Base-by-base conservation (phyloP, 2,797 vertebrate genomes). In the Nasua narica region DNA sequence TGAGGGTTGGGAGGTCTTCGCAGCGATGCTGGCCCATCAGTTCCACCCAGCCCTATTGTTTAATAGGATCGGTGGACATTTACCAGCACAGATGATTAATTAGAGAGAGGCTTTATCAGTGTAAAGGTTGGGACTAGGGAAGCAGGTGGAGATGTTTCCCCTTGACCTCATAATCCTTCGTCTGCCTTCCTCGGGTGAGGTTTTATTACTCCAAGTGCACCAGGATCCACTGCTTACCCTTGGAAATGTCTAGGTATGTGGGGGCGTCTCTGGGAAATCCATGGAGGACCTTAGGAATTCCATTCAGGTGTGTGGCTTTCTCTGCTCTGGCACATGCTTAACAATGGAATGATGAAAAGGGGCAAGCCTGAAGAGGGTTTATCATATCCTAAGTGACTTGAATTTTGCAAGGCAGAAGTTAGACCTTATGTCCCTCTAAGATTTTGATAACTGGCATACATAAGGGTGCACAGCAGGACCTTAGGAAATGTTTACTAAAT, bases 11-110 rank as follows among this genome's bases (percentile, higher is more conserved):
- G 88, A 96, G 89, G 84, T 96, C 84, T 96, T 74, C 91, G 77
- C 12, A 18, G 35, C 4, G 54, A 72, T 48, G 69, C 58, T 97
- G 92, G 79, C 72, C 74, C 54, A 69, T 95, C 56, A 65, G 67
- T 97, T 91, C 85, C 62, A 48, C 72, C 95, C 37, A 72, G 27
- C 13, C 94, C 83, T 92, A 67, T 91, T 96, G 67, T 93, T 97
- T 96, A 96, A 83, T 46, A 90, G 14, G 87, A 95, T 94, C 23
- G 50, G 72, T 70, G 16, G 83, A 94, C 81, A 83, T 65, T 88
- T 93, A 96, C 27, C 94, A 94, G 92, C 1, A 74, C 8, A 65
- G 58, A 94, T 94, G 82, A 97, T 93, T 94, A 95, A 96, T 96
- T 97, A 77, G 77, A 87, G 18, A 86, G 85, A 18, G 52, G 56